A percentile compares a stretch with the other conserved stretches of the same genome.
phyloP scores from a whole-genome alignment of 2,888 invertebrate species.

The Chironomus tentans region DNA sequence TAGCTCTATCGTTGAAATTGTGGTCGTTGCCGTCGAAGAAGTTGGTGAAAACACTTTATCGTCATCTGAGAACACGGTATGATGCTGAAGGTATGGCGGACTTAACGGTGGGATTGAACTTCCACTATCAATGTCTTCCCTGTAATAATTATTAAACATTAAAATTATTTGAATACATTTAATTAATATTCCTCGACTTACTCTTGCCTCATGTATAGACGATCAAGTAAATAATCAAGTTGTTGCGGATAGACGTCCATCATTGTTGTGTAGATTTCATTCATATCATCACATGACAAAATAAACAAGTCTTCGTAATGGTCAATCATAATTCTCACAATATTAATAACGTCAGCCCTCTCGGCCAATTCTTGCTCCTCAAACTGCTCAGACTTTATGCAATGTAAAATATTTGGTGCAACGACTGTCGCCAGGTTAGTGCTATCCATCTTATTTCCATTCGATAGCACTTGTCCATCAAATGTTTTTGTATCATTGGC shows the following conservation, averaged over 20 bases:
- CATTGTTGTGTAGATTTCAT: conserved; percentile 78
- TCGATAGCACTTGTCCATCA: conserved; percentile 33
- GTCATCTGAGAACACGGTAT: conserved; percentile 19
- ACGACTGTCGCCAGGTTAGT: conserved; percentile 87
- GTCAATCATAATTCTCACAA: conserved; percentile 64
- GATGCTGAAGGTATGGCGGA: conserved; percentile 29
- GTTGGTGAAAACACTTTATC: conserved; percentile 18
- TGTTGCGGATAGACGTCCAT: conserved; percentile 76
- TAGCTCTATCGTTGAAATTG: conserved; percentile 23
- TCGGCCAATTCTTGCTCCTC: conserved; percentile 49
- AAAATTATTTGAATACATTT: neutral
- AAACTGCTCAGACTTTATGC: conserved; percentile 51
- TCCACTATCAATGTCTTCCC: conserved; percentile 31
- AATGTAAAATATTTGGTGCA: conserved; percentile 87
- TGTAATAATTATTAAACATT: conserved; percentile 19
- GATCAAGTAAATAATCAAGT: conserved; percentile 54
- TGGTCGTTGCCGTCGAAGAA: neutral
- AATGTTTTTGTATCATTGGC: conserved; percentile 34
- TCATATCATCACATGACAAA: conserved; percentile 70
- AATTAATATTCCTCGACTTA: conserved; percentile 9
- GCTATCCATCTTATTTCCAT: conserved; percentile 89
- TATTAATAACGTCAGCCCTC: conserved; percentile 81
- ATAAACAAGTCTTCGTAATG: conserved; percentile 62
- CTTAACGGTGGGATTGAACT: conserved; percentile 30
- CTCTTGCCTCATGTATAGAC: conserved; percentile 31